These are phyloP conservation scores for Spongilla lacustris DNA, from an alignment of 37 sponge, comb jelly and placozoan species.

Conservation along the genomic window DNA sequence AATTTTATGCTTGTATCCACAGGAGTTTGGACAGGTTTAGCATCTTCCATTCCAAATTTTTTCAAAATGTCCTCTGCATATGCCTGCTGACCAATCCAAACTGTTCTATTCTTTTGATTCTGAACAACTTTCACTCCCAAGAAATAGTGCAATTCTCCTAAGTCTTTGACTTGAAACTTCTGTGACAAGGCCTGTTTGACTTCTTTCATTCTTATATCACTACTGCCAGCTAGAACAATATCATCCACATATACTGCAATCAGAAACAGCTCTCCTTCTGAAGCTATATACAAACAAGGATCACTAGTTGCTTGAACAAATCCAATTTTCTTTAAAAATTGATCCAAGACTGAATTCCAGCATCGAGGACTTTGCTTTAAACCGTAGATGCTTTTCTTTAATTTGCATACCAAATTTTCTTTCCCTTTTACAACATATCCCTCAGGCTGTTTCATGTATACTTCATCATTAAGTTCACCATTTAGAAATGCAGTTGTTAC, in stretches of 20 bases:
- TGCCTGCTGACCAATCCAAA: too few species aligned
- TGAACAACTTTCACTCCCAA: constrained; percentile 48
- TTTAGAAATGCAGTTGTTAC: constrained; percentile 60
- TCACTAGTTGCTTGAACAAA: constrained; percentile 56
- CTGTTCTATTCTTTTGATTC: too few species aligned
- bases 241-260: constrained; percentile 48
- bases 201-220: not conserved
- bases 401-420: constrained; percentile 27
- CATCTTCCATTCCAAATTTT: constrained; percentile 54
- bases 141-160: constrained; percentile 36
- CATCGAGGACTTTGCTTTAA: constrained; percentile 60
- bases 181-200: constrained; percentile 20
- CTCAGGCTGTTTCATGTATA: constrained; percentile 63
- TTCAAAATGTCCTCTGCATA: not conserved
- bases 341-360: constrained; percentile 58
- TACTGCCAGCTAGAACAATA: constrained; percentile 37
- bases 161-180: constrained; percentile 40
- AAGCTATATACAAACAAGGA: constrained; percentile 21
- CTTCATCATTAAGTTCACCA: constrained; percentile 53
- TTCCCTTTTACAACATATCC: constrained; percentile 33
- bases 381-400: constrained; percentile 55
- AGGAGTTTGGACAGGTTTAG: constrained; percentile 26
- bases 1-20: constrained; percentile 24
- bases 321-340: constrained; percentile 47
- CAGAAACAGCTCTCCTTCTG: not conserved